Percentiles rank a stretch among this genome's conserved stretches.
Conservation (phyloP, 2,888 invertebrate genomes). For the Hoplodrina blanda region DNA sequence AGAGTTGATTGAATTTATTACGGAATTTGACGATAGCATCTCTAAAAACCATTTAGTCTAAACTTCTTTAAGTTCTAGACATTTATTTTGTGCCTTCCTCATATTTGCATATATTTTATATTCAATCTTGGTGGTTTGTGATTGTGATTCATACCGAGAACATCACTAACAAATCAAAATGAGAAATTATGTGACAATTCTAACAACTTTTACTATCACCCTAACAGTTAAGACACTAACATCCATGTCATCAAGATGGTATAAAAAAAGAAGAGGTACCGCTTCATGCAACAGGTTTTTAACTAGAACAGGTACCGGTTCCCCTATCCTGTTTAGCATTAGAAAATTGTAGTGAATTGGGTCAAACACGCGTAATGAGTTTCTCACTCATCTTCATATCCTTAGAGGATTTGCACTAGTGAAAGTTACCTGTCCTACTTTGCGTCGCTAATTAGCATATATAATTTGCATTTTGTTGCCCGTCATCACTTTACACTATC, state of each 20-base stretch:
- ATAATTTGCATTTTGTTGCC: slow-evolving; percentile 56
- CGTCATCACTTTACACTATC: slow-evolving; percentile 18
- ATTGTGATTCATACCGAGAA: slow-evolving; percentile 21
- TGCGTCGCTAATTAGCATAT: slow-evolving; percentile 61
- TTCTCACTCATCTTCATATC: slow-evolving; percentile 71
- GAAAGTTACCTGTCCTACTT: slow-evolving; percentile 68
- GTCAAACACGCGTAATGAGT: slow-evolving; percentile 75
- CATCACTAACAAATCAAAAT: slow-evolving; percentile 29
- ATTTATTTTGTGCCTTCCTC: slow-evolving; percentile 11
- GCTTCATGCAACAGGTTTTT: slow-evolving; percentile 67
- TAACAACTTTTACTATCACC: slow-evolving; percentile 59
- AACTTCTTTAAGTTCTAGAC: background rate
- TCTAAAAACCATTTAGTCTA: background rate
- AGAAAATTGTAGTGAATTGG: slow-evolving; percentile 73
- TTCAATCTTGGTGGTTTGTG: slow-evolving; percentile 17
- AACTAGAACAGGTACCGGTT: slow-evolving; percentile 59
- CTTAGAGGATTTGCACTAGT: slow-evolving; percentile 68
- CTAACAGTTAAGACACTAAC: slow-evolving; percentile 45
- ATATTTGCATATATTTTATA: slow-evolving; percentile 30
- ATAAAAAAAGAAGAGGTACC: slow-evolving; percentile 59
- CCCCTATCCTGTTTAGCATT: slow-evolving; percentile 64
- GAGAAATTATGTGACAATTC: slow-evolving; percentile 29
- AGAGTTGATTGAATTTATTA: slow-evolving; percentile 30
- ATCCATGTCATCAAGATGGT: slow-evolving; percentile 56
- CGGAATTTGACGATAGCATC: slow-evolving; percentile 5